Percentiles rank a stretch among this genome's conserved stretches.
These are phyloP conservation scores for Beaufortia kweichowensis DNA, from an alignment of 2,113 vertebrate genomes.

Conservation along the genomic window DNA sequence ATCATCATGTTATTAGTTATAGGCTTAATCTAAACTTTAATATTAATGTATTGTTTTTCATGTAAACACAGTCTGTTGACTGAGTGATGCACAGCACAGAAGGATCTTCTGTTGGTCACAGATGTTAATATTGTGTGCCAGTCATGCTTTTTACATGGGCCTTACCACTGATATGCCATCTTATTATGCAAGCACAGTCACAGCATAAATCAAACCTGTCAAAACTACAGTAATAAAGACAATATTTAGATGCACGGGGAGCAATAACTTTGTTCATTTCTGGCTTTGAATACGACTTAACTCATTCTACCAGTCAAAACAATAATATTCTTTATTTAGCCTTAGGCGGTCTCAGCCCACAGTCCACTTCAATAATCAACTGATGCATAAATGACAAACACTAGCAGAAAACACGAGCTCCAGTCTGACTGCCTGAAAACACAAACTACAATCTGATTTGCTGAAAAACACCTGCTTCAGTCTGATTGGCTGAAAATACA, in stretches of 20 bases:
- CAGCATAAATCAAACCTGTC: slow-evolving; percentile 67
- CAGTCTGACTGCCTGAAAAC: no score
- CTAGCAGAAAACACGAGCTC: no score
- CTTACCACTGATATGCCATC: slow-evolving; percentile 56
- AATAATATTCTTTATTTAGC: slow-evolving; percentile 45
- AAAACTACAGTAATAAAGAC: slow-evolving; percentile 59
- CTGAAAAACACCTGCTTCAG: no score
- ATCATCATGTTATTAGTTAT: background rate
- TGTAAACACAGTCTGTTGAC: background rate
- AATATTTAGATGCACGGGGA: slow-evolving; percentile 51
- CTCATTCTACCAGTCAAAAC: slow-evolving; percentile 47
- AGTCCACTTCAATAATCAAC: no score
- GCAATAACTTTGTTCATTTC: slow-evolving; percentile 58
- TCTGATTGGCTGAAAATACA: no score
- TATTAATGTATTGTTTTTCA: background rate
- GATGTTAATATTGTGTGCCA: slow-evolving; percentile 25
- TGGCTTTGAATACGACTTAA: slow-evolving; percentile 51
- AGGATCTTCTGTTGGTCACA: slow-evolving; percentile 8
- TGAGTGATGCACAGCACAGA: slow-evolving; percentile 18
- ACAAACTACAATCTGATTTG: no score
- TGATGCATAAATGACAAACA: no score
- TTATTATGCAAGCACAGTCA: slow-evolving; percentile 68
- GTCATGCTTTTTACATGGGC: slow-evolving; percentile 48
- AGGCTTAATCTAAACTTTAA: background rate
- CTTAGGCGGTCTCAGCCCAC: no score